phyloP scores from a whole-genome alignment of 2,888 invertebrate species.

The Spodoptera exigua region DNA sequence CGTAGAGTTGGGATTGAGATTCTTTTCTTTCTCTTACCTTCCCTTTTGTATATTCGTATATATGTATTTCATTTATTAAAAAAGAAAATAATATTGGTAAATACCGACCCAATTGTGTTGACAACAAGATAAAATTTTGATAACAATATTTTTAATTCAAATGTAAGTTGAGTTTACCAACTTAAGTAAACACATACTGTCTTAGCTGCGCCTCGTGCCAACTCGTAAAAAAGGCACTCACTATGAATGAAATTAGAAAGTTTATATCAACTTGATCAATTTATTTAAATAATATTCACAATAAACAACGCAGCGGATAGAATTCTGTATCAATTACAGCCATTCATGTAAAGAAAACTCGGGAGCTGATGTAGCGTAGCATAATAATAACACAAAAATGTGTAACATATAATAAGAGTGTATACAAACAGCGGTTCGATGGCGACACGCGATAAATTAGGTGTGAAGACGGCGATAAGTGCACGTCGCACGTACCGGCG shows the following conservation, averaged over 20 bases:
- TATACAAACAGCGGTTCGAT: constrained; percentile 76
- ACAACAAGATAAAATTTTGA: no score
- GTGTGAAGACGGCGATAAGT: constrained; percentile 86
- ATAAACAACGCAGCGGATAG: constrained; percentile 23
- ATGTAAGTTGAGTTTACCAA: no score
- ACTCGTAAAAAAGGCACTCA: no score
- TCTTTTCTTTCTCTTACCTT: not conserved
- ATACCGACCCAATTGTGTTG: no score
- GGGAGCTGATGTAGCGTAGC: constrained; percentile 58
- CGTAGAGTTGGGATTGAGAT: constrained; percentile 17
- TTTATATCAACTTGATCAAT: constrained; percentile 25
- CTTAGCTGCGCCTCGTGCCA: no score
- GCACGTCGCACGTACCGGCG: constrained; percentile 70
- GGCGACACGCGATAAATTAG: constrained; percentile 85
- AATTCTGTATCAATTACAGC: constrained; percentile 30
- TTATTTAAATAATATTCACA: constrained; percentile 9
- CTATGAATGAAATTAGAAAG: constrained; percentile 31
- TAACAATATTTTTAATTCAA: no score
- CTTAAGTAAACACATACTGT: no score
- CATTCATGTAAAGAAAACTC: constrained; percentile 37
- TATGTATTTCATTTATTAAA: constrained; percentile 1
- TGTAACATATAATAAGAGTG: constrained; percentile 64
- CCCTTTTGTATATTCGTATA: not conserved
- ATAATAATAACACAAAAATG: constrained; percentile 56
- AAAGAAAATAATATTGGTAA: no score